A percentile compares a stretch with the other conserved stretches of the same genome.
Conservation (phyloP, 2,797 vertebrate species). For the Diplodus sargus region DNA sequence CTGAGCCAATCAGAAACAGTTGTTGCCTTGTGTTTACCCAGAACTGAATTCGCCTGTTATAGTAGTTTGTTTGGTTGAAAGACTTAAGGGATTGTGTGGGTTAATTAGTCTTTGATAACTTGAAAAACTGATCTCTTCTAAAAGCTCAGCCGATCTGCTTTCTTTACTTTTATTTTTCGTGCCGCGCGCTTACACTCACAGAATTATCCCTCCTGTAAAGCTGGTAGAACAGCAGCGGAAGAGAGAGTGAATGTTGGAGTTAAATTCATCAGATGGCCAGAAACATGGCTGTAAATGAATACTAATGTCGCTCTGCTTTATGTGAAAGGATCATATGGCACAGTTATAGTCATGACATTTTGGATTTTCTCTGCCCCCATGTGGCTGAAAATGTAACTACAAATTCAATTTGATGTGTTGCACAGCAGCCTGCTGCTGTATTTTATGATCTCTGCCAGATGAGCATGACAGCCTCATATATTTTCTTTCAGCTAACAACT, state of each 20-base stretch:
- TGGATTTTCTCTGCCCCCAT: slow-evolving; percentile 48
- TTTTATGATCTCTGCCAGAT: too few species aligned
- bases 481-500: too few species aligned
- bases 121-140: not conserved
- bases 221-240: not conserved
- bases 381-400: slow-evolving; percentile 38
- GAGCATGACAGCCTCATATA: too few species aligned
- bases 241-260: not conserved
- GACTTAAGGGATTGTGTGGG: not conserved
- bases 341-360: not conserved
- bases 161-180: not conserved
- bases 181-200: not conserved
- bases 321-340: not conserved
- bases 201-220: not conserved
- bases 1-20: slow-evolving; percentile 15
- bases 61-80: not conserved
- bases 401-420: too few species aligned
- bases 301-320: not conserved
- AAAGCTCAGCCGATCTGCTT: not conserved
- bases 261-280: not conserved
- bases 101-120: not conserved
- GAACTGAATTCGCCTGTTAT: not conserved
- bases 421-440: too few species aligned
- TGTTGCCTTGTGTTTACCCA: not conserved
- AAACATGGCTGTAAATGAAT: not conserved